A percentile compares a stretch with the other conserved stretches of the same genome.
phyloP scores from a whole-genome alignment of 2,113 vertebrate genomes.

The Shinisaurus crocodilurus region DNA sequence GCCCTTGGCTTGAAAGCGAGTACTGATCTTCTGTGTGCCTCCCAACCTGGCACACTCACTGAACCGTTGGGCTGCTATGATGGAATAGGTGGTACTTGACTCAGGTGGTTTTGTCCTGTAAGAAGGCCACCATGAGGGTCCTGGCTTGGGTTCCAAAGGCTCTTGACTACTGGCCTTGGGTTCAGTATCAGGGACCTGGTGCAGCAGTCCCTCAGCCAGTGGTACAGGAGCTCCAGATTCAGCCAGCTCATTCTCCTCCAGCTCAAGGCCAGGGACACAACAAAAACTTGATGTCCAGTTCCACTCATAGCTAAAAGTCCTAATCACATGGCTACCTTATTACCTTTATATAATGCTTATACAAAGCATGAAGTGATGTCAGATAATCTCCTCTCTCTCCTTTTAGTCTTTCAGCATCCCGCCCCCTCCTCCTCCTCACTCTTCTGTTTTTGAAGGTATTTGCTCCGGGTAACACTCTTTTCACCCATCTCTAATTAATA shows the following conservation, averaged over 20 bases:
- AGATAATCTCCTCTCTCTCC: not conserved
- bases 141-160: not conserved
- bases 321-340: not conserved
- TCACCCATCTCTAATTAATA: conserved; percentile 76
- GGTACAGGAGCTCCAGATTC: not conserved
- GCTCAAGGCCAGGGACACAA: no score
- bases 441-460: conserved; percentile 7
- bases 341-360: not conserved
- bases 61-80: no score
- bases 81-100: not conserved
- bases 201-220: not conserved
- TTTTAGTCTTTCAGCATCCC: not conserved
- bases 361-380: not conserved
- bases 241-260: not conserved
- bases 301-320: not conserved
- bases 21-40: no score
- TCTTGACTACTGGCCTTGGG: not conserved
- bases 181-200: not conserved
- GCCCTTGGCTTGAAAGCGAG: no score
- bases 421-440: not conserved
- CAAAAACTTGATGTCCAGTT: not conserved
- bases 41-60: no score
- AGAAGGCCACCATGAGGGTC: not conserved
- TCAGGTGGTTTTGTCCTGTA: not conserved
- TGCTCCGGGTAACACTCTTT: conserved; percentile 56